A percentile compares a stretch with the other conserved stretches of the same genome.
These are phyloP conservation scores for Dermochelys coriacea DNA, from an alignment of 2,797 vertebrate genomes.

Conservation along the genomic window DNA sequence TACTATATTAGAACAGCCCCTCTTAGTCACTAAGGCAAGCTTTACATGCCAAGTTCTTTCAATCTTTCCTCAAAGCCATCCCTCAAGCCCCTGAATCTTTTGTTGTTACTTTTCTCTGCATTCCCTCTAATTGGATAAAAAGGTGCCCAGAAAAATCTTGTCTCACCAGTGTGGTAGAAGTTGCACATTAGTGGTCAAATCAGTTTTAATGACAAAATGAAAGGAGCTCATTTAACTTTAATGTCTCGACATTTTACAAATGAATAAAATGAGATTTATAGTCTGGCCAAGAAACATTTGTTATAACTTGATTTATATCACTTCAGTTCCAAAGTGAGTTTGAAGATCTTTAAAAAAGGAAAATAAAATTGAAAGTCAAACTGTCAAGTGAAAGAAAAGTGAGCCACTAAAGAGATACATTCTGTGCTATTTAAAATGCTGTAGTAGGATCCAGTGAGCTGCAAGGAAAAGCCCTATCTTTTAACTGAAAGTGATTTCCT, in stretches of 20 bases:
- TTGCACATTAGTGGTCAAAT: not conserved
- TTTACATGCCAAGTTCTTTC: not conserved
- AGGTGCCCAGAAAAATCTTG: not conserved
- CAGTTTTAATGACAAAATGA: not conserved
- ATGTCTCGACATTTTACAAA: not conserved
- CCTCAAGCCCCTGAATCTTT: not conserved
- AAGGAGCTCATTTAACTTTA: not conserved
- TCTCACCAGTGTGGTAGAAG: not conserved
- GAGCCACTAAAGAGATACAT: not conserved
- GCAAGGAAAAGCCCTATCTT: not conserved
- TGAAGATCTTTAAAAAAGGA: not conserved
- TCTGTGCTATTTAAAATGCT: not conserved
- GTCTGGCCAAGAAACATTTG: not conserved
- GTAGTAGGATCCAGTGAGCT: not conserved
- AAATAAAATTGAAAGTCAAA: too few species aligned
- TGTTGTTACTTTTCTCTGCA: not conserved
- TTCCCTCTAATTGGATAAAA: not conserved
- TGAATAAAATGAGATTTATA: not conserved
- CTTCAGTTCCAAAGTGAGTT: accelerated
- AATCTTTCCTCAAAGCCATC: not conserved
- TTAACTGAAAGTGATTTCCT: not conserved
- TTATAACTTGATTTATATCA: not conserved
- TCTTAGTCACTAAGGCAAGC: not conserved
- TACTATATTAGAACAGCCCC: not conserved
- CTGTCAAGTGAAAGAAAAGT: too few species aligned